phyloP scores from a whole-genome alignment of 1,140 invertebrate species.

The Diploscapter pachys region DNA sequence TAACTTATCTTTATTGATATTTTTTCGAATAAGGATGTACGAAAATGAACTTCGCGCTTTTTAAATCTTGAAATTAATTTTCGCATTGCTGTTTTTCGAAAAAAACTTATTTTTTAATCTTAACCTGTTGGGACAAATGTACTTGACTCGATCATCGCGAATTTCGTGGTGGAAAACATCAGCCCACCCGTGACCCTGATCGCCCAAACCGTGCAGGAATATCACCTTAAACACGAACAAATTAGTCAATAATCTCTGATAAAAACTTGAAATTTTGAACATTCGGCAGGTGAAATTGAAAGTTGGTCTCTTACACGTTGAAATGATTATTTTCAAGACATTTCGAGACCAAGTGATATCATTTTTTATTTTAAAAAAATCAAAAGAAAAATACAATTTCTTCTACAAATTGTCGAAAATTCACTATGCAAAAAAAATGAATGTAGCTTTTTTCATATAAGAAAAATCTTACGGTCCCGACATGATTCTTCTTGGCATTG shows the following conservation, averaged over 20 bases:
- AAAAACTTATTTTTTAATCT: constrained; percentile 21
- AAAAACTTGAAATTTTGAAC: too few relatives aligned
- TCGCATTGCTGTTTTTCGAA: not conserved
- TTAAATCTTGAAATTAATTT: too few relatives aligned
- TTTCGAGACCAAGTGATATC: not conserved
- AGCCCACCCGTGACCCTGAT: constrained; percentile 54
- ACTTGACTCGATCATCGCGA: constrained; percentile 39
- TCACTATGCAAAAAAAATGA: too few relatives aligned
- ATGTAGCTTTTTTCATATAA: too few relatives aligned
- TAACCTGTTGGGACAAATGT: constrained; percentile 55
- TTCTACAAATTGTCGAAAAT: too few relatives aligned
- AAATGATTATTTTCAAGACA: too few relatives aligned
- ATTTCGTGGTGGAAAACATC: constrained; percentile 40
- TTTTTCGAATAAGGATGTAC: not conserved
- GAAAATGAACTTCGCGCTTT: not conserved
- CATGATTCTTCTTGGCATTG: constrained; percentile 8
- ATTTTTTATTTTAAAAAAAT: not conserved
- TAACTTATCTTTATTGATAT: not conserved
- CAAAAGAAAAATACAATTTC: not conserved
- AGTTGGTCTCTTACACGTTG: too few relatives aligned
- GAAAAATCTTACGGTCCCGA: not conserved
- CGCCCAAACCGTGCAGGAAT: constrained; percentile 58
- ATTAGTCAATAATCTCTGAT: not conserved
- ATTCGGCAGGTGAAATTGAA: too few relatives aligned
- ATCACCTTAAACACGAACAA: constrained; percentile 46